Base-by-base conservation (phyloP, 2,888 invertebrate genomes). In the Agrotis ipsilon region DNA sequence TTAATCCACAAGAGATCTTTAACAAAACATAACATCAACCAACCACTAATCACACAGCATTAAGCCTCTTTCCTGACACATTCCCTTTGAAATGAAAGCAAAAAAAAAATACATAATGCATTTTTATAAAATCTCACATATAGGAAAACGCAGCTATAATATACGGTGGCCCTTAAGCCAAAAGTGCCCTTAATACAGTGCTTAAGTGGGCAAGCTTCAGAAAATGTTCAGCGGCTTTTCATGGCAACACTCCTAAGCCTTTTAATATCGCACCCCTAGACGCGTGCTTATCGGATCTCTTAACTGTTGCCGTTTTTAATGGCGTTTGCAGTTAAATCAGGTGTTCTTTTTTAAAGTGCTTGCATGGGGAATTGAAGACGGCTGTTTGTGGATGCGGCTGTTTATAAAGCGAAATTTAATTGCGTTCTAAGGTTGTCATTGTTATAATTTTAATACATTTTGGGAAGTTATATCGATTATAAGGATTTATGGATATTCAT, bases 111-210 rank as follows among this genome's bases (percentile, higher is more conserved):
- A 61, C 71, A 72, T 58, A 39, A 39, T 39, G 39, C 39, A 39
- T 80, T 76, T 66, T 59, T 46, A 90, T 87, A 89, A 88, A 90
- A 89, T 86, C 19, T 43, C 80, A 84, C 85, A 85, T 88, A 87
- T 88, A 89, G 86, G 88, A 88, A 92, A 93, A 92, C 89, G 89
- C 89, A 84, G 89, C 90, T 87, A 92, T 93, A 94, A 94, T 95
- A 94, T 95, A 95, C 92, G 92, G 88, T 86, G 87, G 89, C 90
- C 90, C 93, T 94, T 92, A 92, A 91, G 90, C 88, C 91, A 86
- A 91, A 92, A 96, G 96, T 95, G 92, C 96, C 93, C 95, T 96
- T 95, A 96, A 96, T 95, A 94, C 95, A 93, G 93, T 92, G 94
- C 92, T 94, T 92, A 95, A 96, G 96, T 92, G 95, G 91, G 94